Evolutionary conservation across 1,140 invertebrate species (phyloP).

Genomic region (Bombus confusus): DNA sequence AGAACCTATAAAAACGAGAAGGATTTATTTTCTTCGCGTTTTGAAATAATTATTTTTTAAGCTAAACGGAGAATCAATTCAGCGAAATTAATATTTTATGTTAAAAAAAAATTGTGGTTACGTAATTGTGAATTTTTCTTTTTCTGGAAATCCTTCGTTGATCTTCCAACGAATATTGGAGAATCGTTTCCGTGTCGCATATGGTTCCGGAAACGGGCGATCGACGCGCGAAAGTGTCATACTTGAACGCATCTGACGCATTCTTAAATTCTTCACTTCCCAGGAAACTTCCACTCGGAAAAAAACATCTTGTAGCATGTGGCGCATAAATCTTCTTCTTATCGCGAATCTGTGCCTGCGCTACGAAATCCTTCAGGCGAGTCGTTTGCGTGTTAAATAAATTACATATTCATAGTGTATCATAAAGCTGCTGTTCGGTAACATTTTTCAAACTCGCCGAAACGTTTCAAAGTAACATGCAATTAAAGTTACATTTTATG

Average conservation of each 20-base stretch:
- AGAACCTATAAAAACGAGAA: too few relatives aligned
- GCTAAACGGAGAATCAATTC: too few relatives aligned
- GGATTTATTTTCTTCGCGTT: too few relatives aligned
- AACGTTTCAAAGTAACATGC: background rate
- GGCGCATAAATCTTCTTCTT: slow-evolving; percentile 24
- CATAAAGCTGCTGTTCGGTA: slow-evolving; percentile 18
- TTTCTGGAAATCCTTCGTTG: background rate
- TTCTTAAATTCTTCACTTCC: slow-evolving; percentile 16
- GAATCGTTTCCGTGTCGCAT: background rate
- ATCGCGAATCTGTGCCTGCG: slow-evolving; percentile 12
- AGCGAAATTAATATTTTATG: too few relatives aligned
- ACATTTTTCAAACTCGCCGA: slow-evolving; percentile 14
- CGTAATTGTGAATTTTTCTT: background rate
- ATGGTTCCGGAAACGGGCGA: slow-evolving; percentile 1
- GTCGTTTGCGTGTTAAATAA: slow-evolving; percentile 25
- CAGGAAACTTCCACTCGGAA: too few relatives aligned
- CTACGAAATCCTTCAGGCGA: slow-evolving; percentile 21
- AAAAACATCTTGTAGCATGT: background rate
- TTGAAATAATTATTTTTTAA: too few relatives aligned
- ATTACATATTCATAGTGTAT: slow-evolving; percentile 25
- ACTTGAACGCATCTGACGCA: slow-evolving; percentile 7
- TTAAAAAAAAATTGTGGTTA: background rate
- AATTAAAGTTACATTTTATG: slow-evolving; percentile 18
- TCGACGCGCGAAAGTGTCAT: background rate
- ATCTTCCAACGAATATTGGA: too few relatives aligned